Conservation (phyloP, 2,888 invertebrate genomes). For the Neoscelio sp. region DNA sequence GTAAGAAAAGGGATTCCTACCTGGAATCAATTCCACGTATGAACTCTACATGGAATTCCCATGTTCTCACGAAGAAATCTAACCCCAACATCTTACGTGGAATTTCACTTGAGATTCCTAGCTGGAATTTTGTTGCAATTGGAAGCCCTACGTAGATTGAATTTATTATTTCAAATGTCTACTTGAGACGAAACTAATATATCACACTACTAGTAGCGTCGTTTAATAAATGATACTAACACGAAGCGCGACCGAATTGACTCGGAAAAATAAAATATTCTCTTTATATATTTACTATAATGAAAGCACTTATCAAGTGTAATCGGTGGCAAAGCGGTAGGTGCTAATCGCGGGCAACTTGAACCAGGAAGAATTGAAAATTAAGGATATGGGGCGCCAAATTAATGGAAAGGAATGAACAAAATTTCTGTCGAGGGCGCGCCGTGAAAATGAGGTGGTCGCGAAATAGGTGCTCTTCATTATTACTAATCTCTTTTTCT, state of each 20-base stretch:
- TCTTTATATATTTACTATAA: conserved; percentile 35
- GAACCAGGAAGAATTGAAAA: background rate
- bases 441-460: conserved; percentile 74
- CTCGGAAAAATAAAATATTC: background rate
- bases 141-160: too few relatives aligned
- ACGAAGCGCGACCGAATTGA: conserved; percentile 59
- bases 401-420: background rate
- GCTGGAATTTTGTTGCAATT: too few relatives aligned
- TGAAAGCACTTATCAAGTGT: too few relatives aligned
- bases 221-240: conserved; percentile 63
- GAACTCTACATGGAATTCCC: too few relatives aligned
- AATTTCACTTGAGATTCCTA: too few relatives aligned
- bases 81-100: too few relatives aligned
- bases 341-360: background rate
- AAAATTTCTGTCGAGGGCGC: conserved; percentile 49
- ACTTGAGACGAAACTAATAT: conserved; percentile 65
- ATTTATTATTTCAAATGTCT: too few relatives aligned
- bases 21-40: too few relatives aligned
- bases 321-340: too few relatives aligned
- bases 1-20: too few relatives aligned
- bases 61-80: too few relatives aligned
- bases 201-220: conserved; percentile 36
- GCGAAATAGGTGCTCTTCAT: conserved; percentile 71
- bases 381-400: background rate
- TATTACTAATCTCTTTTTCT: conserved; percentile 42